These are phyloP conservation scores for Drosophila meridiana DNA, from an alignment of 2,888 invertebrate species.

Conservation along the genomic window DNA sequence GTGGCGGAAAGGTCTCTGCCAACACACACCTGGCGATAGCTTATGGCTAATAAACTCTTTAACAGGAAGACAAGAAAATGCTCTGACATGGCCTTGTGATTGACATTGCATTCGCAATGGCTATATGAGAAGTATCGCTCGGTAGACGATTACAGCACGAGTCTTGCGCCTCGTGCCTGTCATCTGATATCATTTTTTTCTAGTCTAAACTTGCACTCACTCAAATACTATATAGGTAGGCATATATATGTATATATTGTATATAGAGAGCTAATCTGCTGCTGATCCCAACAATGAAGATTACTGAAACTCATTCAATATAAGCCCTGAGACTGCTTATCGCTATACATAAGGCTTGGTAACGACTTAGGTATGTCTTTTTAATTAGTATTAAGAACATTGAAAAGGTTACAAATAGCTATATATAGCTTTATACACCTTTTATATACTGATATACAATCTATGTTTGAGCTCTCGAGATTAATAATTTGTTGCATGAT, in stretches of 20 bases:
- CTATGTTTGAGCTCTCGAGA: slow-evolving; percentile 1
- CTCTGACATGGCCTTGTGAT: slow-evolving; percentile 35
- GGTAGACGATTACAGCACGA: slow-evolving; percentile 20
- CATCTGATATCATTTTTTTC: slow-evolving; percentile 11
- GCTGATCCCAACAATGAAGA: slow-evolving; percentile 18
- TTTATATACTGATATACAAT: slow-evolving; percentile 2
- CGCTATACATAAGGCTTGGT: slow-evolving; percentile 9
- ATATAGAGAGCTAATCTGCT: slow-evolving; percentile 22
- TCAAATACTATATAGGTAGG: slow-evolving; percentile 5
- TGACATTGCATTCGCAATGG: slow-evolving; percentile 33
- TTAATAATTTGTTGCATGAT: neutral
- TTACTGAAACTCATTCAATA: slow-evolving; percentile 25
- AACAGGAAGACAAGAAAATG: neutral
- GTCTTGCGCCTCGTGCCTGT: slow-evolving; percentile 10
- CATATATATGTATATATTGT: slow-evolving; percentile 1
- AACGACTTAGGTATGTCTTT: slow-evolving; percentile 1
- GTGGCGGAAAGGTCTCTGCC: neutral
- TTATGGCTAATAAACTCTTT: slow-evolving; percentile 12
- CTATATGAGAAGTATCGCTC: slow-evolving; percentile 3
- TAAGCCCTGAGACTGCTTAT: slow-evolving; percentile 21
- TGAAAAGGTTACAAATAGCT: neutral
- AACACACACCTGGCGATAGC: slow-evolving; percentile 21
- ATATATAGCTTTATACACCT: neutral
- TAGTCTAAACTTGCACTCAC: slow-evolving; percentile 21
- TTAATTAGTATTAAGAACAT: neutral